Conservation (phyloP, 2,888 invertebrate genomes). For the Cephus rjabovi region DNA sequence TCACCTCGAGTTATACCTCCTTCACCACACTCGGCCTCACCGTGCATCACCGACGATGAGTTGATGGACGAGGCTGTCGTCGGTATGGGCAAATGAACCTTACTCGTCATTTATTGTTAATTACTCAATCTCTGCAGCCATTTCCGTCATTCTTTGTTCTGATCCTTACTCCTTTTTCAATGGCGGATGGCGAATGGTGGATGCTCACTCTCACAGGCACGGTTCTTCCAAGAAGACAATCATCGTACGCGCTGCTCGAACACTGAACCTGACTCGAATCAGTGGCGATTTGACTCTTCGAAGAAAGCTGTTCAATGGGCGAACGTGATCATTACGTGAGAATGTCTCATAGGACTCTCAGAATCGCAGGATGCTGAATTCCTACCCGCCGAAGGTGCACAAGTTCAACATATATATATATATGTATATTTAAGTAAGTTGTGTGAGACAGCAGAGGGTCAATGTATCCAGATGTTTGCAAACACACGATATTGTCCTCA, state of each 20-base stretch:
- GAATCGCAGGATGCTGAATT: not conserved
- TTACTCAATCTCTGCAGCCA: constrained; percentile 25
- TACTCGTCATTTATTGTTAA: constrained; percentile 44
- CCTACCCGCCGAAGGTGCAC: constrained; percentile 25
- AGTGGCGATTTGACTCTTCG: not conserved
- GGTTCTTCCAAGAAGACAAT: not conserved
- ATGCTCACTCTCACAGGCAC: not conserved
- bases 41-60: constrained; percentile 89
- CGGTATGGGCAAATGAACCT: constrained; percentile 78
- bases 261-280: not conserved
- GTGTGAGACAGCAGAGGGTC: not conserved
- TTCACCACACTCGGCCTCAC: constrained; percentile 78
- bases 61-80: constrained; percentile 90
- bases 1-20: constrained; percentile 76
- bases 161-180: not conserved
- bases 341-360: not conserved
- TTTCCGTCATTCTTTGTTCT: not conserved
- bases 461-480: not conserved
- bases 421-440: not conserved
- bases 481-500: constrained; percentile 29
- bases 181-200: not conserved
- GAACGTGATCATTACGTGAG: not conserved
- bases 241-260: not conserved
- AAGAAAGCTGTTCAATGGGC: not conserved
- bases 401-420: constrained; percentile 37